These are phyloP conservation scores for Hydrocynus forskahlii DNA, from an alignment of 2,797 vertebrate species.

Conservation along the genomic window DNA sequence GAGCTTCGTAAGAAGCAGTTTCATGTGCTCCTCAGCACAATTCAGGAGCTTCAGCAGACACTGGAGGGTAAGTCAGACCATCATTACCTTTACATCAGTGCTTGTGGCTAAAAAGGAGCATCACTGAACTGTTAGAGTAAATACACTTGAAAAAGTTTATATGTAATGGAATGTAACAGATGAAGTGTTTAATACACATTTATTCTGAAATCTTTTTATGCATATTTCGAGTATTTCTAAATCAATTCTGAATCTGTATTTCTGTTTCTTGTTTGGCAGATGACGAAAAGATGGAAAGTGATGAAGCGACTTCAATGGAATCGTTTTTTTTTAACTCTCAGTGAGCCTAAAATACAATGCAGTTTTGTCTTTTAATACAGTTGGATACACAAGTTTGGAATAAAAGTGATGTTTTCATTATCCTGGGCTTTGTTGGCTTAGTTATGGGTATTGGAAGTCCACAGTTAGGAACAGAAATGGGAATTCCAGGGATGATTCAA, in stretches of 20 bases:
- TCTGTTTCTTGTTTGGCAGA: slow-evolving; percentile 73
- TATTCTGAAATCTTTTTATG: background rate
- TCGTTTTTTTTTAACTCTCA: background rate
- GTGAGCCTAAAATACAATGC: background rate
- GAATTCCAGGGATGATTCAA: no score
- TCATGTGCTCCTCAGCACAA: slow-evolving; percentile 96
- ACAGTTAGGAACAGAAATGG: no score
- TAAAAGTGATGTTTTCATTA: slow-evolving; percentile 35
- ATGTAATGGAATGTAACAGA: background rate
- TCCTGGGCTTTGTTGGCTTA: background rate
- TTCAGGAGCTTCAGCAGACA: slow-evolving; percentile 97
- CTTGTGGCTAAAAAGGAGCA: background rate
- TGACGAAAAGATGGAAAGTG: slow-evolving; percentile 93
- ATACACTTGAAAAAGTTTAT: no score
- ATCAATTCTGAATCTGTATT: background rate
- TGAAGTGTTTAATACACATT: background rate
- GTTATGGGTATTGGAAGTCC: background rate
- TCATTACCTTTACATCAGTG: background rate
- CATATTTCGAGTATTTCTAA: background rate
- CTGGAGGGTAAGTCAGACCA: slow-evolving; percentile 88
- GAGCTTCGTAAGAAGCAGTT: slow-evolving; percentile 98
- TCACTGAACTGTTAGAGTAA: background rate
- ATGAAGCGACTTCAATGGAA: slow-evolving; percentile 82
- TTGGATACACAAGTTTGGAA: slow-evolving; percentile 29
- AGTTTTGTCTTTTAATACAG: background rate